These are phyloP conservation scores for Sitophilus oryzae DNA, from an alignment of 1,140 invertebrate species.

Conservation along the genomic window DNA sequence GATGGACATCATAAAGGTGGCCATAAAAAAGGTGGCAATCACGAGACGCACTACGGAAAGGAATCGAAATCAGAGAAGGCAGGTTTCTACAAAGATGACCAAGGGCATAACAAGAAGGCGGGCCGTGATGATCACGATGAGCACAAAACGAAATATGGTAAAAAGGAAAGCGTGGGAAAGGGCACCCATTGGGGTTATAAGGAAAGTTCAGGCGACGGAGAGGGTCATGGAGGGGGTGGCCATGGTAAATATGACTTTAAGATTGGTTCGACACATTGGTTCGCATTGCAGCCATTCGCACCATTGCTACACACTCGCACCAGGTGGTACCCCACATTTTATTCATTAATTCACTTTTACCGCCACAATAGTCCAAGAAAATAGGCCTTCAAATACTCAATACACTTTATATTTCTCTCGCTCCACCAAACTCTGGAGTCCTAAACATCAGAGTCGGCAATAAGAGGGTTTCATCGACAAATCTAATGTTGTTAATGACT, in stretches of 20 bases:
- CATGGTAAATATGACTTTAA: constrained; percentile 4
- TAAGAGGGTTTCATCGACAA: no score
- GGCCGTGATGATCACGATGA: constrained; percentile 53
- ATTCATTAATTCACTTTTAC: no score
- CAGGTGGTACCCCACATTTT: no score
- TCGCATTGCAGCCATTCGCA: no score
- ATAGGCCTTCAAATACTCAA: no score
- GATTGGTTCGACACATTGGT: no score
- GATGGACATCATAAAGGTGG: constrained; percentile 45
- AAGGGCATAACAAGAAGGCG: constrained; percentile 50
- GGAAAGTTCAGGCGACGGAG: constrained; percentile 29
- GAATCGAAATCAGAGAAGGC: constrained; percentile 53
- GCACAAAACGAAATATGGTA: constrained; percentile 45
- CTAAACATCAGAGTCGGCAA: no score
- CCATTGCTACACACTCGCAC: no score
- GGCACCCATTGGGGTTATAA: constrained; percentile 56
- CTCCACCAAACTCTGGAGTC: no score
- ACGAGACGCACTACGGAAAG: constrained; percentile 54
- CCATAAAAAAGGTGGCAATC: constrained; percentile 46
- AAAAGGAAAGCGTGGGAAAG: constrained; percentile 47
- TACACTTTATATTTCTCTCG: no score
- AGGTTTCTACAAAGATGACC: constrained; percentile 49
- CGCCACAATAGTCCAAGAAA: no score
- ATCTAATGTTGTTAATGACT: no score
- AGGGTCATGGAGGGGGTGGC: constrained; percentile 17